These are phyloP conservation scores for Turritopsis rubra DNA, from an alignment of 30 jellyfish, hydroid and myxozoan species.

Conservation along the genomic window DNA sequence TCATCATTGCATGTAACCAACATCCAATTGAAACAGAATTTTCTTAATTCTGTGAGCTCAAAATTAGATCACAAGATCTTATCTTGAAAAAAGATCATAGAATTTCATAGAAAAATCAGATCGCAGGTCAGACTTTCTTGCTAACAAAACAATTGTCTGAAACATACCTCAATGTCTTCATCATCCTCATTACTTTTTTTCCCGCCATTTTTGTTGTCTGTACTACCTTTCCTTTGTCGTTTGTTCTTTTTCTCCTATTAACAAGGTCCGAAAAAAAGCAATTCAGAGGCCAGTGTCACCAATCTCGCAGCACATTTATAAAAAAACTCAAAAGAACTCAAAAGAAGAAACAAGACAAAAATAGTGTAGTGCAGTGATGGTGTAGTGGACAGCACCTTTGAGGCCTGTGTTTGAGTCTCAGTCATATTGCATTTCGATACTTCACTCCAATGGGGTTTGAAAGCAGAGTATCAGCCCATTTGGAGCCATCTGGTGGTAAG, in stretches of 20 bases:
- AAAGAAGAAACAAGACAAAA: too few relatives aligned
- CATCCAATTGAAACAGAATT: background rate
- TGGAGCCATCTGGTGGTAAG: too few relatives aligned
- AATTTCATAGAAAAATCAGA: background rate
- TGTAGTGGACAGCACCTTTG: too few relatives aligned
- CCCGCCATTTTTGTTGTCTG: background rate
- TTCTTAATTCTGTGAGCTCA: background rate
- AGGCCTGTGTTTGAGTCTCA: too few relatives aligned
- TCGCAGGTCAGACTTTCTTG: background rate
- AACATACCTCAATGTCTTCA: background rate
- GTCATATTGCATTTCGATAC: too few relatives aligned
- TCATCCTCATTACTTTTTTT: background rate
- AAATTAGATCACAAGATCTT: background rate
- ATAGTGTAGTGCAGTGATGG: too few relatives aligned
- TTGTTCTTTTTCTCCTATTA: background rate
- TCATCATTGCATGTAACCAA: constrained; percentile 23
- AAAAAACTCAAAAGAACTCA: background rate
- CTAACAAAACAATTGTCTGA: background rate
- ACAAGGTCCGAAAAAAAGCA: background rate
- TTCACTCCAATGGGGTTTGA: too few relatives aligned
- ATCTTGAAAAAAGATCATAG: background rate
- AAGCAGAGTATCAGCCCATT: too few relatives aligned
- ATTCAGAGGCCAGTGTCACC: background rate
- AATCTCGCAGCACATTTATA: background rate
- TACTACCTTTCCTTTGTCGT: background rate